These are phyloP conservation scores for Eurois occulta DNA, from an alignment of 2,888 invertebrate species.

Conservation along the genomic window DNA sequence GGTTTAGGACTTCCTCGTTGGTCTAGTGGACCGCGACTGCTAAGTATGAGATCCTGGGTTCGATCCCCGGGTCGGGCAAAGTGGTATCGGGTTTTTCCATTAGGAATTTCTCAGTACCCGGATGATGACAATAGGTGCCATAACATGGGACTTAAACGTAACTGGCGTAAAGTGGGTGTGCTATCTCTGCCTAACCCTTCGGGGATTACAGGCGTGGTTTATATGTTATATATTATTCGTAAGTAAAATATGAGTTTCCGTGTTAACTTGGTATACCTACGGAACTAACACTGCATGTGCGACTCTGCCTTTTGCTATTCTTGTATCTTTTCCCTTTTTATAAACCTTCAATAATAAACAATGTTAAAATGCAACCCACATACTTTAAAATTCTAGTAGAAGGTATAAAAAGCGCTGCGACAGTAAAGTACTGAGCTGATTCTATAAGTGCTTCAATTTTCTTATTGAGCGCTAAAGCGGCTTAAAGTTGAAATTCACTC, in stretches of 20 bases:
- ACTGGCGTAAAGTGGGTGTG: not conserved
- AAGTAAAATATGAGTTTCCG: too few species aligned
- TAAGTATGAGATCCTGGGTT: not conserved
- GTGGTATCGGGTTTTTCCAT: too few species aligned
- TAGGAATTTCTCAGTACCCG: too few species aligned
- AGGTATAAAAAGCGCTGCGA: conserved; percentile 51
- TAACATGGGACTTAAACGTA: not conserved
- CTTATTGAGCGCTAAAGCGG: conserved; percentile 61
- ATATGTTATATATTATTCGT: not conserved
- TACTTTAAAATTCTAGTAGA: conserved; percentile 42
- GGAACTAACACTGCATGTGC: too few species aligned
- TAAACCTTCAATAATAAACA: not conserved
- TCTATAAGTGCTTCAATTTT: conserved; percentile 57
- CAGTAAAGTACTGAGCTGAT: conserved; percentile 32
- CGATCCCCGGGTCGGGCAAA: not conserved
- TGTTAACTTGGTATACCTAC: too few species aligned
- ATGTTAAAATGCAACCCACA: conserved; percentile 12
- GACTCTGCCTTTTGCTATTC: too few species aligned
- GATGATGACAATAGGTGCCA: not conserved
- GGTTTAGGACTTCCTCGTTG: not conserved
- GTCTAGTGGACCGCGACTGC: not conserved
- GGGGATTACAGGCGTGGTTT: not conserved
- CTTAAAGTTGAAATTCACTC: conserved; percentile 52
- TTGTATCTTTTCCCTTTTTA: too few species aligned
- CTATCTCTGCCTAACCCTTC: not conserved